Evolutionary conservation across 2,797 vertebrate species (phyloP), one percentile per base, ranked within the genome.

Genomic region (Setipinna tenuifilis): DNA sequence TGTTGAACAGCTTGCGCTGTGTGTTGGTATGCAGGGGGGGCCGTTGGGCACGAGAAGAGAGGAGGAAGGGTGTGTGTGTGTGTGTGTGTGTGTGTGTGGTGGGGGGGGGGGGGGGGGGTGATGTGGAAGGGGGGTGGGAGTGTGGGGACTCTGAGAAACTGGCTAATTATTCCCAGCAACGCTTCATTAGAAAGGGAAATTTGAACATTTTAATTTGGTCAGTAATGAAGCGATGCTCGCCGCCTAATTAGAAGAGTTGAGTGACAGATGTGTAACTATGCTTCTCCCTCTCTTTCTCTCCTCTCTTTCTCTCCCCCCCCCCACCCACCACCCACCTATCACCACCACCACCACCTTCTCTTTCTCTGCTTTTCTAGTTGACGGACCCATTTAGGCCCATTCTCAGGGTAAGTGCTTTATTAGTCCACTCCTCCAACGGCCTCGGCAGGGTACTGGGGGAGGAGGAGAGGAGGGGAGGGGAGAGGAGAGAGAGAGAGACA

Each of bases 311-410:
- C 48, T 88, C 68, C 80, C 82, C 68, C 82, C 83, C 83, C 71
- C 41, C 50, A 10, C 50, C 46, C 50, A 10, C 9, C 9, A 3
- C 1, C 7, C 50, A 10, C 50, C 14, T 48, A 48, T 48, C 50
- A 3, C 50, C 50, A 9, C 14, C 50, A 10, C 50, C 46, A 48
- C 50, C 50, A 2, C 17, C 65, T 83, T 75, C 44, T 31, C 68
- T 59, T 28, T 82, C 57, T 85, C 12, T 46, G 31, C 16, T 78
- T 82, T 65, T 95, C 90, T 92, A 99, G 98, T 94, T 99, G 95
- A 96, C 98, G 89, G 98, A 99, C 96, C 97, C 98, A 65, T 98
- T 98, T 95, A 96, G 98, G 93, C 97, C 98, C 89, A 97, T 99
- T 96, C 93, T 98, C 94, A 98, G 98, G 97, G 98, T 99, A 97